A percentile compares a stretch with the other conserved stretches of the same genome.
Conservation (phyloP, 2,113 vertebrate species). For the Protomyctophum bolini region DNA sequence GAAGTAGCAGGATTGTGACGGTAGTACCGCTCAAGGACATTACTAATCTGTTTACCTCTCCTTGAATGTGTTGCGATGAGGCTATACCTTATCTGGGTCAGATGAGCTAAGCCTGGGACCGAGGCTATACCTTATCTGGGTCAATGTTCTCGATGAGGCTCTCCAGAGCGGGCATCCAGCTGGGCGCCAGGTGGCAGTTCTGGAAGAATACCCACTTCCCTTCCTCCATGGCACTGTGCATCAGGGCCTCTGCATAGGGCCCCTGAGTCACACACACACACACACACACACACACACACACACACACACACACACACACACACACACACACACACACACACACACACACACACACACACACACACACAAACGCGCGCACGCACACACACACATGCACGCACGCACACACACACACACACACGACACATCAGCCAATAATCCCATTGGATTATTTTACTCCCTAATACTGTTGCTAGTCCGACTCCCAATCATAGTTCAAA, state of each 20-base stretch:
- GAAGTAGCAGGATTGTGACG: too few species aligned
- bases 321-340: neutral
- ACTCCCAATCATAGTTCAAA: too few species aligned
- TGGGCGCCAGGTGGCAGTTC: constrained; percentile 94
- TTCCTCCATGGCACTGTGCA: constrained; percentile 85
- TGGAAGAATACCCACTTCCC: constrained; percentile 96
- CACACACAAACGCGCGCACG: too few species aligned
- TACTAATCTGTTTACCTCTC: too few species aligned
- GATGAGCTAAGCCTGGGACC: too few species aligned
- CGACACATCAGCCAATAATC: neutral
- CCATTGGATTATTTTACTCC: too few species aligned
- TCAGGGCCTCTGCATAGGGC: constrained; percentile 86
- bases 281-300: neutral
- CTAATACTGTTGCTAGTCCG: too few species aligned
- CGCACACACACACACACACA: constrained; percentile 10
- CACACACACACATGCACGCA: too few species aligned
- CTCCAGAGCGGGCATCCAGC: constrained; percentile 93
- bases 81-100: constrained; percentile 81
- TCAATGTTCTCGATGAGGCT: constrained; percentile 87
- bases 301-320: too few species aligned
- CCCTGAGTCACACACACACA: constrained; percentile 73
- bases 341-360: too few species aligned
- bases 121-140: constrained; percentile 80
- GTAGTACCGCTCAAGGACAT: too few species aligned
- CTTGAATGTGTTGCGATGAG: too few species aligned